phyloP scores from a whole-genome alignment of 92 coral and sea anemone species.

The Epizoanthus rinbou region DNA sequence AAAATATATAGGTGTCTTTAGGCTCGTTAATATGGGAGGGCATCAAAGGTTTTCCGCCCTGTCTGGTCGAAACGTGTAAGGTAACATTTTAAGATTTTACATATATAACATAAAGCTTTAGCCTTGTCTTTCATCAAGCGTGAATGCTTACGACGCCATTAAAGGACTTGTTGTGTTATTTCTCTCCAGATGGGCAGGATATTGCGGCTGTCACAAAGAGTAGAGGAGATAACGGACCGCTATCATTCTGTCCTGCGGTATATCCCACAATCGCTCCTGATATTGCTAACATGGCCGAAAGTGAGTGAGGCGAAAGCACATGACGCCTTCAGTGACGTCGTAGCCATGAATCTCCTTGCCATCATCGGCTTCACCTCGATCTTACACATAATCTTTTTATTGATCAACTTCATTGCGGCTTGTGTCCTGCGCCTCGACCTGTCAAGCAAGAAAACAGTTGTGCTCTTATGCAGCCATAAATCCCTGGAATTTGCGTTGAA shows the following conservation, averaged over 20 bases:
- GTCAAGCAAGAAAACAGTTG: conserved; percentile 78
- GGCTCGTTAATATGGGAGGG: no score
- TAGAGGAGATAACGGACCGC: conserved; percentile 62
- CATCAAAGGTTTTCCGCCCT: no score
- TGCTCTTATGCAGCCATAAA: conserved; percentile 85
- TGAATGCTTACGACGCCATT: not conserved
- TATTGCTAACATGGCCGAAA: conserved; percentile 80
- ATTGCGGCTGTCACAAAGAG: conserved; percentile 53
- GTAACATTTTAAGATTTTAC: no score
- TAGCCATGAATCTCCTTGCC: conserved; percentile 79
- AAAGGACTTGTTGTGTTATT: not conserved
- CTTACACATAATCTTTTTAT: conserved; percentile 83
- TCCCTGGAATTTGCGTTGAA: conserved; percentile 81
- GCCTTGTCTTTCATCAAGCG: no score
- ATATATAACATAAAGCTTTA: no score
- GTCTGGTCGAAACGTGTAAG: no score
- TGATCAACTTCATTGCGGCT: conserved; percentile 76
- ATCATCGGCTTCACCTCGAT: conserved; percentile 85
- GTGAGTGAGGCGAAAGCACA: conserved; percentile 76
- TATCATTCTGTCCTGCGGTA: conserved; percentile 49
- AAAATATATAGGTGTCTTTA: no score
- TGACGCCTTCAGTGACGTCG: conserved; percentile 67
- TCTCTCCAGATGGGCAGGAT: conserved; percentile 57
- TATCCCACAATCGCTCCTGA: conserved; percentile 48
- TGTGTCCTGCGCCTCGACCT: conserved; percentile 66